These are phyloP conservation scores for Dasypogon diadema DNA, from an alignment of 2,888 invertebrate genomes.

Conservation along the genomic window DNA sequence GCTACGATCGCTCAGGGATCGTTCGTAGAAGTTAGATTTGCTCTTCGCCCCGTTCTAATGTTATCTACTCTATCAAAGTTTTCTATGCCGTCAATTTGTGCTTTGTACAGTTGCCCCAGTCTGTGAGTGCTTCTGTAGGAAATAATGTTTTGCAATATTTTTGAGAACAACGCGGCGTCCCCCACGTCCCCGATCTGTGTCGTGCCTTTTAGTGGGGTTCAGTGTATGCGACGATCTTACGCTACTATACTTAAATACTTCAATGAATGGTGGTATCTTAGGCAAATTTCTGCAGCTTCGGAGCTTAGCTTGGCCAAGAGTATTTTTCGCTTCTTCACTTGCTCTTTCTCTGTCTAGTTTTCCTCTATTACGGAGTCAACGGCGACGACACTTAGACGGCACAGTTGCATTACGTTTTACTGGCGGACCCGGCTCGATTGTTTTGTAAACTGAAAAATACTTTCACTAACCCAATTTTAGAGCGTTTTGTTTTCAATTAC, in stretches of 20 bases:
- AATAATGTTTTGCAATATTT: constrained; percentile 37
- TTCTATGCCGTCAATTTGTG: not conserved
- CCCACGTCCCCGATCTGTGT: not conserved
- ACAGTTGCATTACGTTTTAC: constrained; percentile 27
- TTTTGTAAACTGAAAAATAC: constrained; percentile 50
- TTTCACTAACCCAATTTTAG: constrained; percentile 47
- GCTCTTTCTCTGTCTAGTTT: constrained; percentile 29
- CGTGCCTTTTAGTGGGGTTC: not conserved
- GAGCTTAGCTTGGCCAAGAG: constrained; percentile 6
- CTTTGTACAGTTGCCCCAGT: not conserved
- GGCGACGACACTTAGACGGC: constrained; percentile 26
- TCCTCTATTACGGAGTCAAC: constrained; percentile 41
- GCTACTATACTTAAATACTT: not conserved
- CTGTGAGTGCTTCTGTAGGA: constrained; percentile 1
- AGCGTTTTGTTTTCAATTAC: constrained; percentile 45
- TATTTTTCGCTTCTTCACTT: constrained; percentile 5
- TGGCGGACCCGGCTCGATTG: constrained; percentile 37
- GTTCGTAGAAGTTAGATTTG: not conserved
- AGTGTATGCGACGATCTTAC: not conserved
- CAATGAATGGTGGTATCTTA: not conserved
- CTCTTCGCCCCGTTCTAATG: constrained; percentile 13
- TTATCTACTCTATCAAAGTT: not conserved
- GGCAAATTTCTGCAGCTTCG: not conserved
- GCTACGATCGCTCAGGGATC: not conserved
- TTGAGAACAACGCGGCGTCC: constrained; percentile 16